Evolutionary conservation across 2,888 invertebrate species (phyloP), one percentile per base, ranked within the genome.

Genomic region (Tolmerus cingulatus): DNA sequence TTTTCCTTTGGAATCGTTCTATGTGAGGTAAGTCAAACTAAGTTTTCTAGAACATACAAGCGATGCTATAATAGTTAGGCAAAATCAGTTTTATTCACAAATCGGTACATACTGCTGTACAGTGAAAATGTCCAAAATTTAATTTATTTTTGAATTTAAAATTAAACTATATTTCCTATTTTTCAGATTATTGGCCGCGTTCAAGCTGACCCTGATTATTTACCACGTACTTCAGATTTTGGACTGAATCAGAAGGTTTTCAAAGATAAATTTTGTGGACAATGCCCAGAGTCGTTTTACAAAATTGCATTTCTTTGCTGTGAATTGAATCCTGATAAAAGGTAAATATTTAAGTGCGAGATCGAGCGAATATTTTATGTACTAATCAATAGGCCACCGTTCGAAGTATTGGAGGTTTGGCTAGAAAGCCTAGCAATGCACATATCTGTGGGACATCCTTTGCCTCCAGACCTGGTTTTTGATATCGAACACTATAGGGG

Each of bases 1-100:
- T 98, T 98, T 93, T 98, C 98, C 37, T 98, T 97, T 92, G 98
- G 98, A 46, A 98, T 98, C 89, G 96, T 98, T 88, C 93, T 98
- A 4, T 98, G 98, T 91, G 98, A 98, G 95, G 97, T 97, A 90
- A 91, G 66, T 82, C 16, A 30, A 51, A 30, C 23, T 78, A 46
- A 5, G 14, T 78, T 43, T 8, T 12, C 40, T 40, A 40, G 12
- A 40, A 4, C 7, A 5, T 34, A 7, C 34, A 4, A 5, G 37
- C 37, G 37, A 37, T 37, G 37, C 9, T 37, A 37, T 37, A 37
- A 1, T 8, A 37, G 9, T 37, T 37, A 40, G 40, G 40, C 8
- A 40, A 40, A 40, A 12, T 12, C 40, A 40, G 34, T 40, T 40
- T 40, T 40, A 40, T 40, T 40, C 1, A 40, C 7, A 40, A 12